A percentile compares a stretch with the other conserved stretches of the same genome.
These are phyloP conservation scores for Norana najaformis DNA, from an alignment of 2,888 invertebrate genomes.

Conservation along the genomic window DNA sequence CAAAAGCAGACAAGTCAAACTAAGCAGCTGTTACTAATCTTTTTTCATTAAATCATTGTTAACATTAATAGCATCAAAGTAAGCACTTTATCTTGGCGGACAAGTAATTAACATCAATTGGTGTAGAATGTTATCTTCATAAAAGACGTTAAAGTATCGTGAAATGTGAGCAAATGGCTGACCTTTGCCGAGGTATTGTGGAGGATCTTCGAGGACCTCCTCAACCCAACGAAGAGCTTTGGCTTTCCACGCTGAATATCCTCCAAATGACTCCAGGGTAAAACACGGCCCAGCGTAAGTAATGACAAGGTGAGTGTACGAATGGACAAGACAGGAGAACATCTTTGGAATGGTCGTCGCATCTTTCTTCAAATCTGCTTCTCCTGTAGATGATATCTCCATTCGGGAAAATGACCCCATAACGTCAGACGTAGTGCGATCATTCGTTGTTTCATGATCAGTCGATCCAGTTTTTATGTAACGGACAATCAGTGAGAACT, in stretches of 20 bases:
- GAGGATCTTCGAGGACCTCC: neutral
- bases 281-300: constrained; percentile 13
- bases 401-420: neutral
- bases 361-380: neutral
- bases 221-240: neutral
- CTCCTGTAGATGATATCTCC: neutral
- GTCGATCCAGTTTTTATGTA: neutral
- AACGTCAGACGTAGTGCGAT: neutral
- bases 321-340: neutral
- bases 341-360: neutral
- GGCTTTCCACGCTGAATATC: neutral
- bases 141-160: neutral
- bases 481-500: neutral
- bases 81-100: neutral
- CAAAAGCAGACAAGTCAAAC: too few species aligned
- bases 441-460: neutral
- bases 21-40: neutral
- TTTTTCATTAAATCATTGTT: neutral
- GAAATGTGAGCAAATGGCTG: neutral
- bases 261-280: neutral
- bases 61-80: neutral
- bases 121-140: neutral
- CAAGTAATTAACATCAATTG: neutral
- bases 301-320: neutral
- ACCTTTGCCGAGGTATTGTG: neutral